phyloP scores from a whole-genome alignment of 2,113 vertebrate genomes.

The Murina feae region DNA sequence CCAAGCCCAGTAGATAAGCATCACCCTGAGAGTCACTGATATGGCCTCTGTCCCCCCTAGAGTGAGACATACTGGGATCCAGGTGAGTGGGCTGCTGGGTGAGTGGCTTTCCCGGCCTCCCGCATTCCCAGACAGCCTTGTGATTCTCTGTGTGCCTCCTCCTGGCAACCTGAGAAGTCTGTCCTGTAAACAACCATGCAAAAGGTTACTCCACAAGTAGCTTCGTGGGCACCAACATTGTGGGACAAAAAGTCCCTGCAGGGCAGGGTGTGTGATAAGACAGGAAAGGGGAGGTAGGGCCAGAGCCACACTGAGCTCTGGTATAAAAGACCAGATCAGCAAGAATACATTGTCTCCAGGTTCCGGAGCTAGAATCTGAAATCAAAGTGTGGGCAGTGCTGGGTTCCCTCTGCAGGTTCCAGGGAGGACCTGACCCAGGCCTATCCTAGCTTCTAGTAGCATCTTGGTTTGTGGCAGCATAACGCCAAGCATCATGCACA shows the following conservation, averaged over 20 bases:
- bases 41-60: background rate
- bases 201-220: background rate
- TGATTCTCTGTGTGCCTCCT: background rate
- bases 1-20: background rate
- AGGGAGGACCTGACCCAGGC: background rate
- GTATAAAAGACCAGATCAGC: background rate
- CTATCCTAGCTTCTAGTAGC: background rate
- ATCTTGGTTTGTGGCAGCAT: accelerated
- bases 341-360: accelerated
- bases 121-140: background rate
- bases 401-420: background rate
- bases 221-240: background rate
- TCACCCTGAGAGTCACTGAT: background rate
- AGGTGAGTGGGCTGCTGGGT: background rate
- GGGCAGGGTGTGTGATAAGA: no score
- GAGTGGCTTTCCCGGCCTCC: background rate
- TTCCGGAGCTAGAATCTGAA: background rate
- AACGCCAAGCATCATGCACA: background rate
- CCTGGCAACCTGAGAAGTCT: background rate
- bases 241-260: background rate
- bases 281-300: background rate
- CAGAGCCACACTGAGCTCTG: background rate
- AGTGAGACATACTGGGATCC: background rate
- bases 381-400: background rate
- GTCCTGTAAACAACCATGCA: background rate